Percentiles rank a stretch among this genome's conserved stretches.
Conservation (phyloP, 1,140 invertebrate genomes). For the Octopus bimaculoides region DNA sequence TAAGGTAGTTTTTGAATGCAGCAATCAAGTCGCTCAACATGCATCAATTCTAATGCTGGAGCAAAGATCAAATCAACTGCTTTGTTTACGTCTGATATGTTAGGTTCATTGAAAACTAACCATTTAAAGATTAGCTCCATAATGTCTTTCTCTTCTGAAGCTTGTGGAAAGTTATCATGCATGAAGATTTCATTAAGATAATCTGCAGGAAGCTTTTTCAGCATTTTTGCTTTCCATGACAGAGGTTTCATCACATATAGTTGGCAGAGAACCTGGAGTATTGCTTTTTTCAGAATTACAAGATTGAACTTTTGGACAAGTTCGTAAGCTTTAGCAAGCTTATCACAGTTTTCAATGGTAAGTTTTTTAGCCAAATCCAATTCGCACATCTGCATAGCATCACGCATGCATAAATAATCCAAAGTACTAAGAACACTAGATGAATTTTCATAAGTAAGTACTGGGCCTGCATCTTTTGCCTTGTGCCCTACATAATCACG, state of each 20-base stretch:
- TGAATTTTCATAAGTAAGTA: neutral
- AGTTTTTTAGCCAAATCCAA: neutral
- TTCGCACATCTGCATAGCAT: neutral
- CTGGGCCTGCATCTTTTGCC: neutral
- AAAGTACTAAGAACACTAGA: neutral
- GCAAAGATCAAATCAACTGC: neutral
- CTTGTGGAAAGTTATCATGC: neutral
- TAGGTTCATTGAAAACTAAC: neutral
- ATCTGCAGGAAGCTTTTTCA: neutral
- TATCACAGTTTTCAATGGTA: neutral
- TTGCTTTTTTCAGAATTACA: neutral
- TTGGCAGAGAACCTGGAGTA: neutral
- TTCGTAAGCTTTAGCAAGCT: neutral
- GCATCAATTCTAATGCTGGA: neutral
- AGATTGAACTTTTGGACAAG: conserved; percentile 2
- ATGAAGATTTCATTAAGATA: conserved; percentile 1
- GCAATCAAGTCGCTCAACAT: neutral
- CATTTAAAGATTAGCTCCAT: neutral
- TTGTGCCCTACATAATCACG: neutral
- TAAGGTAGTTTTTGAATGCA: neutral
- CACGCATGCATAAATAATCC: neutral
- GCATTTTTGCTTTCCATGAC: conserved; percentile 7
- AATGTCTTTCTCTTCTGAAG: conserved; percentile 1
- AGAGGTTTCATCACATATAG: neutral
- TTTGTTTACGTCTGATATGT: neutral